Base-by-base conservation (phyloP, 2,797 vertebrate species). In the Synanceia verrucosa region DNA sequence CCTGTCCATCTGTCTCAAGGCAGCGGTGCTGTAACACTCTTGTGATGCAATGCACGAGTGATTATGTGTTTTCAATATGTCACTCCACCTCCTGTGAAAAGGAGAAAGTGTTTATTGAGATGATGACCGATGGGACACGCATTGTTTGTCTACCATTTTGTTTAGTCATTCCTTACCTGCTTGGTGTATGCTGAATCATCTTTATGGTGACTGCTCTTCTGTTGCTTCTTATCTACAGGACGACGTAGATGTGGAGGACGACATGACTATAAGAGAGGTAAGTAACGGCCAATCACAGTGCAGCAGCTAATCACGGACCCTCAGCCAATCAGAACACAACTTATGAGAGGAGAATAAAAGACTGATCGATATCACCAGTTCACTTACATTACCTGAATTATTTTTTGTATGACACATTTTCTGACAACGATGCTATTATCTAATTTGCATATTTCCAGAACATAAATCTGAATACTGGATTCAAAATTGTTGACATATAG, bases 261-360 rank as follows among this genome's bases (percentile, higher is more conserved):
- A 94, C 85, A 95, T 95, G 94, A 95, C 94, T 12, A 82, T 93
- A 33, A 90, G 92, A 91, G 94, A 95, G 94, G 94, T 95, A 76
- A 92, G 91, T n/a, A n/a, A n/a, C n/a, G n/a, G n/a, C n/a, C n/a
- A n/a, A n/a, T n/a, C n/a, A n/a, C n/a, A n/a, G n/a, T n/a, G n/a
- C n/a, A n/a, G n/a, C n/a, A n/a, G n/a, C n/a, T n/a, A n/a, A n/a
- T n/a, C n/a, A 47, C 16, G 9, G 21, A 48, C 56, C 37, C 12
- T 14, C 59, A 43, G 8, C 18, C n/a, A 19, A n/a, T n/a, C 37
- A 34, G 36, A 33, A 68, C 18, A 14, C n/a, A n/a, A n/a, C n/a
- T n/a, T n/a, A n/a, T n/a, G n/a, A n/a, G n/a, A n/a, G n/a, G n/a
- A n/a, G n/a, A n/a, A n/a, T n/a, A n/a, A n/a, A n/a, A n/a, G n/a